Conservation (phyloP, 2,113 vertebrate species). For the Psophia crepitans region DNA sequence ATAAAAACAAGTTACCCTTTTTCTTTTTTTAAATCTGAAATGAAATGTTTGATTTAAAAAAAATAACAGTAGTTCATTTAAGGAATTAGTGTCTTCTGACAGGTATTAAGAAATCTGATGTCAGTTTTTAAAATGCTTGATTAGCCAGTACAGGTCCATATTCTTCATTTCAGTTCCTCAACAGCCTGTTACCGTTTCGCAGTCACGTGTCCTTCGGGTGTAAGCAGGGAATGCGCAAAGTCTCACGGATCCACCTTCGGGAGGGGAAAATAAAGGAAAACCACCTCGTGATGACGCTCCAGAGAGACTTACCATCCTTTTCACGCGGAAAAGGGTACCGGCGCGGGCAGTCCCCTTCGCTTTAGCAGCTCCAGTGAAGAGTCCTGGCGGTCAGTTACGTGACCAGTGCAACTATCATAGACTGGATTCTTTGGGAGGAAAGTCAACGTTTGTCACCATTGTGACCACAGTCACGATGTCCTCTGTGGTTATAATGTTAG, state of each 20-base stretch:
- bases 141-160: conserved; percentile 57
- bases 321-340: conserved; percentile 1
- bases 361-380: conserved; percentile 77
- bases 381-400: conserved; percentile 68
- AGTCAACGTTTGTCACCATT: conserved; percentile 98
- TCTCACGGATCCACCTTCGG: conserved; percentile 60
- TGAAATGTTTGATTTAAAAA: conserved; percentile 86
- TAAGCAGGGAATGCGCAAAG: conserved; percentile 59
- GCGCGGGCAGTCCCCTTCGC: conserved; percentile 54
- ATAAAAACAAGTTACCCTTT: conserved; percentile 85
- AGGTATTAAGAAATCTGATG: conserved; percentile 74
- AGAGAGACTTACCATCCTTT: conserved; percentile 52
- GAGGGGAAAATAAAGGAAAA: neutral
- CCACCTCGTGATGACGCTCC: conserved; percentile 24
- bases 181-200: neutral
- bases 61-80: conserved; percentile 84
- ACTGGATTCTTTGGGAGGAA: conserved; percentile 98
- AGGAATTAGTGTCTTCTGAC: conserved; percentile 81
- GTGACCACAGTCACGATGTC: conserved; percentile 98
- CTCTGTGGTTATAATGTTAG: conserved; percentile 90
- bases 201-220: conserved; percentile 53
- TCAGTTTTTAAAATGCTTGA: conserved; percentile 74
- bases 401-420: conserved; percentile 86
- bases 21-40: conserved; percentile 83
- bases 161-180: conserved; percentile 71